Base-by-base conservation (phyloP, 1,140 invertebrate species). In the Magallana gigas region DNA sequence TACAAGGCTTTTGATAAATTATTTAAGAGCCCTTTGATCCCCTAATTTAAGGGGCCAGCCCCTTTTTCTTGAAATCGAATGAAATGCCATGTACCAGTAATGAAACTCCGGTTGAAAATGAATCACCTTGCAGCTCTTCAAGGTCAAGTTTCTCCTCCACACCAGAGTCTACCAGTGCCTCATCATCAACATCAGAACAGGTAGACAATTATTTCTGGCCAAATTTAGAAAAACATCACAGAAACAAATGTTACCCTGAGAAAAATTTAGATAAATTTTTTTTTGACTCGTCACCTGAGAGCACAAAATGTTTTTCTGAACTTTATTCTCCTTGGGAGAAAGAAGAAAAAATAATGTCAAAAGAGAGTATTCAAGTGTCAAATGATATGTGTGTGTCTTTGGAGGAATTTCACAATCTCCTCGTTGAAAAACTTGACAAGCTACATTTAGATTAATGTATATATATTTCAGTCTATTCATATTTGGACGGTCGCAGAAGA, bases 111-210 rank as follows among this genome's bases (percentile, higher is more conserved):
- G 60, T 64, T 64, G 14, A 64, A 62, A 64, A 64, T 18, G 60
- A 64, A 14, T 64, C 60, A 64, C 60, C 60, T 64, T 64, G 60
- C 60, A 64, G 60, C 60, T 64, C 60, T 64, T 64, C 60, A 16
- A 64, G 60, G 60, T 64, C 60, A 64, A 16, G 14, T 64, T 64
- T 64, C n/a, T n/a, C n/a, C 60, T 64, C 60, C 60, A 64, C 60
- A 64, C 14, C 60, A 16, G 23, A 64, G 60, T 64, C 16, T 64
- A 18, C 60, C 11, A 16, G 60, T 64, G 60, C 60, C 60, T 64
- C 60, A 64, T 64, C 60, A 64, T 64, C 60, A 64, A 64, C 60
- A 64, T 64, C 60, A 64, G 60, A 64, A 6, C 60, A 16, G 60
- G 60, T 64, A 64, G 60, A 64, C 16, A 16, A n/a, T n/a, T n/a